These are phyloP conservation scores for Charina bottae DNA, from an alignment of 2,113 vertebrate species.

Conservation along the genomic window DNA sequence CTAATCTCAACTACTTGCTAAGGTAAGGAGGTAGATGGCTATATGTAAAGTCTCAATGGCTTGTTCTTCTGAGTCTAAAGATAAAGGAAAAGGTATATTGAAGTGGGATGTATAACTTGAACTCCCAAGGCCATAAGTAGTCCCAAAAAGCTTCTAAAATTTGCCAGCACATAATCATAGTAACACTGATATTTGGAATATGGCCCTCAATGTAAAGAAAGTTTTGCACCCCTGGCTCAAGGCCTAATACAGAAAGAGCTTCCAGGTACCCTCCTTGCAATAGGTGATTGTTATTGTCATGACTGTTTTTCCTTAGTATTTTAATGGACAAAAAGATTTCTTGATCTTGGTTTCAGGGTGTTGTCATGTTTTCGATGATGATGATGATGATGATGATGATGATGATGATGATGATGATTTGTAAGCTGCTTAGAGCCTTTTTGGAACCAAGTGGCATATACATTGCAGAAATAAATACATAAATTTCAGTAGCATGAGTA, in stretches of 20 bases:
- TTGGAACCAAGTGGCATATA: background rate
- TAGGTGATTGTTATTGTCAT: background rate
- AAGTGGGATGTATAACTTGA: background rate
- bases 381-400: too few relatives aligned
- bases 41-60: background rate
- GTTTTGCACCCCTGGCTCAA: background rate
- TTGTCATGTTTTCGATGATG: too few relatives aligned
- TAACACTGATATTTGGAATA: background rate
- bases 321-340: background rate
- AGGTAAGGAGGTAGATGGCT: background rate
- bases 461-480: background rate
- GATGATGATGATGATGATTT: background rate
- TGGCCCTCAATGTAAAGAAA: background rate
- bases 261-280: background rate
- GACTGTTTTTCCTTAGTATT: background rate
- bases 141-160: background rate
- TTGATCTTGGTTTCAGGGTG: background rate
- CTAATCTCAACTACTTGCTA: background rate
- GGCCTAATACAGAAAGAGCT: background rate
- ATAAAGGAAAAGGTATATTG: background rate
- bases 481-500: background rate
- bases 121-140: background rate
- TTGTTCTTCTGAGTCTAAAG: background rate
- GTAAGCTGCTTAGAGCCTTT: background rate
- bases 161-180: background rate